Conservation (phyloP, 2,888 invertebrate species). For the Polietes domitor region DNA sequence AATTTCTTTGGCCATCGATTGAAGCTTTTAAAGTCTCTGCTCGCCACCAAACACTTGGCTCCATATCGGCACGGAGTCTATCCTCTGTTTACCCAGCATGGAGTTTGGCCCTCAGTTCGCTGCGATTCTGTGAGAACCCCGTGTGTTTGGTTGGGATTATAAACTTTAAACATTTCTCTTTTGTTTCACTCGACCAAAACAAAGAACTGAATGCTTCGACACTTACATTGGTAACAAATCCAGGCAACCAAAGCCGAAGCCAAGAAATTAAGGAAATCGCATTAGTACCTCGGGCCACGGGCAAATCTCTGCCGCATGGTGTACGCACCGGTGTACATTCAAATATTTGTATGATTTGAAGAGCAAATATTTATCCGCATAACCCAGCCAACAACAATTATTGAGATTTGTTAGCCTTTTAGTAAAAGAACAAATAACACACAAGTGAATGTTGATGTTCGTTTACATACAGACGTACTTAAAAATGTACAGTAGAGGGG, state of each 20-base stretch:
- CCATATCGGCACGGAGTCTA: background rate
- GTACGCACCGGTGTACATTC: background rate
- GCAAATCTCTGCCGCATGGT: too few relatives aligned
- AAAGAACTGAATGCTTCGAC: conserved; percentile 41
- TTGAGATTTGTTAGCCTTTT: conserved; percentile 21
- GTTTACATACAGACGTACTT: too few relatives aligned
- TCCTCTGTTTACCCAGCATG: background rate
- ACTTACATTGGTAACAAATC: conserved; percentile 36
- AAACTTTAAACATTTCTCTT: background rate
- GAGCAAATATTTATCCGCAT: background rate
- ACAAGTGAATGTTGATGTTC: too few relatives aligned
- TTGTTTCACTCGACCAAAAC: background rate
- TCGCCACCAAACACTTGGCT: background rate
- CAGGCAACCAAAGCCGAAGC: background rate
- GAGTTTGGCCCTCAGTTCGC: background rate
- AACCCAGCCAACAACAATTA: conserved; percentile 14
- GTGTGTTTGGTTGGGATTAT: background rate
- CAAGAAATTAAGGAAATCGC: background rate
- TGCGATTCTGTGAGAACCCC: background rate
- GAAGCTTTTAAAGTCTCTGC: conserved; percentile 1
- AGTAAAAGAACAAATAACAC: conserved; percentile 26
- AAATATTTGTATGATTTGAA: conserved; percentile 2
- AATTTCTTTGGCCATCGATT: background rate
- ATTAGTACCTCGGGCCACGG: background rate
- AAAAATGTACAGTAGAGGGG: too few relatives aligned